Conservation (phyloP, 2,888 invertebrate species). For the Anorthoa munda region DNA sequence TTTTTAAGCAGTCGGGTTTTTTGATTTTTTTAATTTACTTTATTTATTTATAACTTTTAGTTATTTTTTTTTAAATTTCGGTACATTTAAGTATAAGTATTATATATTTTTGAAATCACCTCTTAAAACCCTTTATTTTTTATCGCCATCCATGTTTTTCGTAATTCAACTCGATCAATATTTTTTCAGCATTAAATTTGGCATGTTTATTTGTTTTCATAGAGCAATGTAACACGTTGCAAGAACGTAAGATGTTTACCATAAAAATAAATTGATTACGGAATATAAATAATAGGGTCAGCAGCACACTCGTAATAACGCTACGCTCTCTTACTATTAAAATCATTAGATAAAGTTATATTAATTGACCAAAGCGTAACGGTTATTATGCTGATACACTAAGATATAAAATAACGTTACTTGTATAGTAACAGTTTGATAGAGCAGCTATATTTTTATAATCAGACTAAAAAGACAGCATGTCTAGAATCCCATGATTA, state of each 20-base stretch:
- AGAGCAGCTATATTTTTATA: not conserved
- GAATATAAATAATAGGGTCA: slow-evolving; percentile 42
- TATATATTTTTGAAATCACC: too few species aligned
- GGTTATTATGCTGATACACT: slow-evolving; percentile 34
- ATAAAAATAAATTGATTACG: slow-evolving; percentile 37
- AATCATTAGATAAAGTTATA: slow-evolving; percentile 55
- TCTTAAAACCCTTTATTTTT: too few species aligned
- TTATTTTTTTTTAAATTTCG: too few species aligned
- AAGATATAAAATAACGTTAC: slow-evolving; percentile 38
- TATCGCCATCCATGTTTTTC: too few species aligned
- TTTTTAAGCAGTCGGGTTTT: too few species aligned
- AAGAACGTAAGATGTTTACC: slow-evolving; percentile 4
- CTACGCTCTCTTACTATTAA: slow-evolving; percentile 55
- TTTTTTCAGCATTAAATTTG: not conserved
- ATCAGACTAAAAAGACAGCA: slow-evolving; percentile 5
- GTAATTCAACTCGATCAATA: not conserved
- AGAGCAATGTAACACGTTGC: not conserved
- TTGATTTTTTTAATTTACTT: too few species aligned
- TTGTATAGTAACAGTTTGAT: slow-evolving; percentile 15
- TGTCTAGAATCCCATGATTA: slow-evolving; percentile 38
- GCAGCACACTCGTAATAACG: slow-evolving; percentile 16
- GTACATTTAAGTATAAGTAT: too few species aligned
- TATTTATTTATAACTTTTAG: too few species aligned
- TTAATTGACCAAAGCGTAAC: slow-evolving; percentile 64
- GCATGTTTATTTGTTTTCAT: slow-evolving; percentile 4